Conservation (phyloP, 2,113 vertebrate genomes). For the Ceratotherium simum region DNA sequence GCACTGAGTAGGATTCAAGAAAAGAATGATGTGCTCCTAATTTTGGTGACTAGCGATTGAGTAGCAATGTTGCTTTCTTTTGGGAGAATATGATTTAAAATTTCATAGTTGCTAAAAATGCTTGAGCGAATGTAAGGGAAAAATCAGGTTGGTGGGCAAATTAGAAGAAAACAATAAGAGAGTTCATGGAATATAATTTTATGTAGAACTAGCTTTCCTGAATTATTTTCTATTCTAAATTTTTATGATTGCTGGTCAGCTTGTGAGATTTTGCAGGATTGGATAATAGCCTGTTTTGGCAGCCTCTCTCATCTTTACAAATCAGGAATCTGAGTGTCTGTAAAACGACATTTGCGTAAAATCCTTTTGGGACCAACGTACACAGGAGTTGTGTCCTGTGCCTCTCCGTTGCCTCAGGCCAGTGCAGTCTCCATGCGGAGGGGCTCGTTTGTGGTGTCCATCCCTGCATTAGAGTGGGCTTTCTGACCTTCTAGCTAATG, state of each 20-base stretch:
- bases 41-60: conserved; percentile 19
- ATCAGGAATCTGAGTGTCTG: background rate
- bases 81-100: background rate
- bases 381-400: background rate
- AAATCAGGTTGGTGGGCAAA: background rate
- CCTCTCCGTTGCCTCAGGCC: background rate
- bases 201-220: conserved; percentile 28
- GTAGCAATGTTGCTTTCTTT: conserved; percentile 1
- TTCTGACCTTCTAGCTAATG: background rate
- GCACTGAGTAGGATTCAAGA: background rate
- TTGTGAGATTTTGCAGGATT: conserved; percentile 18
- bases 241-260: background rate
- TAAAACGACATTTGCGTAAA: background rate
- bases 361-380: background rate
- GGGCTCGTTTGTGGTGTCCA: background rate
- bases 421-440: background rate
- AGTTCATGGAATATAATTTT: conserved; percentile 2
- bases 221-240: background rate
- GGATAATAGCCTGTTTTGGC: background rate
- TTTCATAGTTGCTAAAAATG: conserved; percentile 17
- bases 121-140: background rate
- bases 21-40: background rate
- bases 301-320: background rate
- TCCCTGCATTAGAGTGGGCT: background rate
- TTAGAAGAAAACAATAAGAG: conserved; percentile 18